Conservation (phyloP, 2,888 invertebrate species). For the Cancer borealis region DNA sequence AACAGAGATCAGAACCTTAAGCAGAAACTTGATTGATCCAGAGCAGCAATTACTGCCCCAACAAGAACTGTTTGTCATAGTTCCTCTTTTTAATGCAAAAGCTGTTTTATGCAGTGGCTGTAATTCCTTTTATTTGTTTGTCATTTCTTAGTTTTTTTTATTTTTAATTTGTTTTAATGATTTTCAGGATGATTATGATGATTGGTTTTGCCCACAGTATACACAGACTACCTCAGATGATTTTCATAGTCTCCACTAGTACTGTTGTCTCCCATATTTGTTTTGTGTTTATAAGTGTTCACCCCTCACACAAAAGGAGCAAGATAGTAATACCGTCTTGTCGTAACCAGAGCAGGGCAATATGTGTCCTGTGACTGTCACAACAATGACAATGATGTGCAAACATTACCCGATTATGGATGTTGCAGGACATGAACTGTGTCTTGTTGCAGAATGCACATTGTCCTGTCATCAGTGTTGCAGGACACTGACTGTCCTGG, state of each 20-base stretch:
- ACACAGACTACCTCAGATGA: slow-evolving; percentile 70
- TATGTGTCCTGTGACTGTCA: not conserved
- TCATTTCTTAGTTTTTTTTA: not conserved
- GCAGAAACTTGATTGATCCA: not conserved
- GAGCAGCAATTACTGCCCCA: not conserved
- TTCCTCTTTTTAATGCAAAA: not conserved
- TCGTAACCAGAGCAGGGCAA: not conserved
- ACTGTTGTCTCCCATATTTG: slow-evolving; percentile 47
- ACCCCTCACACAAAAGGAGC: not conserved
- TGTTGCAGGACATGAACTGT: not conserved
- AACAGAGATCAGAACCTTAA: slow-evolving; percentile 3
- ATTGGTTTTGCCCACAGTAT: slow-evolving; percentile 60
- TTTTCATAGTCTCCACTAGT: slow-evolving; percentile 58
- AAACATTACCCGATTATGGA: not conserved
- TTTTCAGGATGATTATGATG: not conserved
- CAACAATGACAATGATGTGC: not conserved
- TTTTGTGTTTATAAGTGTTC: slow-evolving; percentile 46
- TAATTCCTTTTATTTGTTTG: slow-evolving; percentile 13
- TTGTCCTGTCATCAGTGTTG: not conserved
- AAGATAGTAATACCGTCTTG: not conserved
- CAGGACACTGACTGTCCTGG: not conserved
- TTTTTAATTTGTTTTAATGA: not conserved
- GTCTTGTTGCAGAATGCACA: not conserved
- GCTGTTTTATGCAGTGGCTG: not conserved
- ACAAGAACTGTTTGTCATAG: not conserved